Base-by-base conservation (phyloP, 92 coral and sea anemone genomes). In the Porites cylindrica region DNA sequence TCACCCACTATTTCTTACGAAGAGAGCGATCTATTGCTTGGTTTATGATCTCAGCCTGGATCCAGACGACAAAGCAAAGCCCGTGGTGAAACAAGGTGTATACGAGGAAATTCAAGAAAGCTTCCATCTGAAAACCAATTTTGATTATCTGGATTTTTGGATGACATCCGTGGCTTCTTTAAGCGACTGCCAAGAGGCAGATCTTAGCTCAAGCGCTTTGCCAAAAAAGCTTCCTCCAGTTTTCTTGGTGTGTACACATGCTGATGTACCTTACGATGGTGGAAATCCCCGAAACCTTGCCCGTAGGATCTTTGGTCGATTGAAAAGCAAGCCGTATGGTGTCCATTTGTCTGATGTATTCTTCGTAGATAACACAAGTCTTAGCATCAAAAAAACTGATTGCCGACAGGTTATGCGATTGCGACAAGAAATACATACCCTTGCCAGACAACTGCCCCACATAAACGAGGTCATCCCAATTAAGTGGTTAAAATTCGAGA, bases 61-160 rank as follows among this genome's bases (percentile, higher is more conserved):
- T 29, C 32, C 32, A 66, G 8, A 17, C 23, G 26, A 19, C 6
- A 66, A 66, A 66, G 70, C 70, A 2, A 17, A 17, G 26, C 70
- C 70, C 2, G n/a, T 66, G 70, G 70, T 66, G 24, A 66, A 66
- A 66, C 70, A 66, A 66, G 70, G 70, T 9, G 6, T 66, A 2
- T 17, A 66, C 24, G 11, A 66, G 70, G 23, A 4, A 17, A 10
- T 66, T 66, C 18, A 18, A 17, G 24, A 66, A 12, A 66, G 26
- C 23, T 66, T 18, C 18, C 14, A n/a, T 66, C 70, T 66, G 7
- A 66, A 18, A 66, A 66, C 70, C 70, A 66, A 66, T n/a, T 7
- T 66, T 23, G 70, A 66, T 66, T 66, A 66, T 17, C 70, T 66
- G n/a, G 70, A 66, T 66, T 66, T 66, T 29, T 66, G 70, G 70